Percentiles rank a stretch among this genome's conserved stretches.
Conservation (phyloP, 2,888 invertebrate species). For the Tethea ocularis region DNA sequence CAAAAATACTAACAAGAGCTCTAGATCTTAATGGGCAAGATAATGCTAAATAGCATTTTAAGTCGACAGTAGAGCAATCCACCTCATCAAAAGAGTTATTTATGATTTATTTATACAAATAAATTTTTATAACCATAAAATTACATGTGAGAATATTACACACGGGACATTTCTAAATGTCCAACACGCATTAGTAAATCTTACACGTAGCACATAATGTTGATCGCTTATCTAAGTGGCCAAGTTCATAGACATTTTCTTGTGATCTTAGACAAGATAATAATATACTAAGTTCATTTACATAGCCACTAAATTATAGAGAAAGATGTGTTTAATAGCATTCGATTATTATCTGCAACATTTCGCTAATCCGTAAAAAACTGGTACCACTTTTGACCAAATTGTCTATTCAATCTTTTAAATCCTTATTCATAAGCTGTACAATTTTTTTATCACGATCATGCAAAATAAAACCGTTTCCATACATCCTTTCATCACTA, state of each 20-base stretch:
- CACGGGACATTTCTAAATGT: constrained; percentile 5
- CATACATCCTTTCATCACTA: constrained; percentile 25
- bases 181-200: constrained; percentile 7
- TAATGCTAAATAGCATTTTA: constrained; percentile 3
- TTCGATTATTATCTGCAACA: constrained; percentile 24
- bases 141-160: constrained; percentile 9
- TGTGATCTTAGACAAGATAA: constrained; percentile 42
- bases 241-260: constrained; percentile 45
- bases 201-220: constrained; percentile 37
- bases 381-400: constrained; percentile 6
- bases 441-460: neutral
- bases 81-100: constrained; percentile 6
- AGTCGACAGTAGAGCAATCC: constrained; percentile 10
- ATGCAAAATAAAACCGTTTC: neutral
- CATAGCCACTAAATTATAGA: constrained; percentile 47
- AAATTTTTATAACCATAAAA: constrained; percentile 4
- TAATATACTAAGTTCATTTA: constrained; percentile 44
- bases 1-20: neutral
- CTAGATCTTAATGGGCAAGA: neutral
- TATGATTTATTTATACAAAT: constrained; percentile 6
- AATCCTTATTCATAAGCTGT: too few relatives aligned
- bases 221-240: constrained; percentile 41
- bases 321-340: constrained; percentile 45
- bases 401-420: too few relatives aligned
- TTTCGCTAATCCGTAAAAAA: constrained; percentile 9